phyloP scores from a whole-genome alignment of 2,888 invertebrate genomes.

The Orthosia gothica region DNA sequence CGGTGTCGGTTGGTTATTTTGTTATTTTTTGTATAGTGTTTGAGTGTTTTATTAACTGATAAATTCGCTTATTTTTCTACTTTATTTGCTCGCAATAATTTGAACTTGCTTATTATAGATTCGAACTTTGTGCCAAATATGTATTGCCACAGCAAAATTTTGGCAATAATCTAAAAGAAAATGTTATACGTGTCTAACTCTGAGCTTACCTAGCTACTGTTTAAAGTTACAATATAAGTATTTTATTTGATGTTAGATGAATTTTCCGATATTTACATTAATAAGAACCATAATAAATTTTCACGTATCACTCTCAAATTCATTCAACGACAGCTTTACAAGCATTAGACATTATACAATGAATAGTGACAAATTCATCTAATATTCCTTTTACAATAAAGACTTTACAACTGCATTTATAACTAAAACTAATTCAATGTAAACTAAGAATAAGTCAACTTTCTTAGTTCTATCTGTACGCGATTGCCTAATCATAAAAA shows the following conservation, averaged over 20 bases:
- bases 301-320: not conserved
- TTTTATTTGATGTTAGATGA: constrained; percentile 65
- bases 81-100: constrained; percentile 71
- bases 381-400: constrained; percentile 56
- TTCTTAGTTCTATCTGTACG: constrained; percentile 38
- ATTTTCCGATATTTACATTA: constrained; percentile 54
- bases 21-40: constrained; percentile 87
- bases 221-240: constrained; percentile 68
- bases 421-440: constrained; percentile 55
- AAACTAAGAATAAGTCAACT: constrained; percentile 52
- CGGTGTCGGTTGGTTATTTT: constrained; percentile 85
- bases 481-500: constrained; percentile 15
- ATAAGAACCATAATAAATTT: constrained; percentile 6
- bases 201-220: constrained; percentile 79
- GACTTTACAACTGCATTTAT: constrained; percentile 69
- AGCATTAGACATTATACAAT: not conserved
- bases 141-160: constrained; percentile 79
- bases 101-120: constrained; percentile 74
- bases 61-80: constrained; percentile 75
- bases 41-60: constrained; percentile 84
- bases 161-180: constrained; percentile 78
- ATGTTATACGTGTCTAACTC: constrained; percentile 75
- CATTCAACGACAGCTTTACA: not conserved
- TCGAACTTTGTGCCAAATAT: constrained; percentile 86
- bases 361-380: constrained; percentile 56